Base-by-base conservation (phyloP, 2,797 vertebrate species). In the Microctenopoma steveboyesi region DNA sequence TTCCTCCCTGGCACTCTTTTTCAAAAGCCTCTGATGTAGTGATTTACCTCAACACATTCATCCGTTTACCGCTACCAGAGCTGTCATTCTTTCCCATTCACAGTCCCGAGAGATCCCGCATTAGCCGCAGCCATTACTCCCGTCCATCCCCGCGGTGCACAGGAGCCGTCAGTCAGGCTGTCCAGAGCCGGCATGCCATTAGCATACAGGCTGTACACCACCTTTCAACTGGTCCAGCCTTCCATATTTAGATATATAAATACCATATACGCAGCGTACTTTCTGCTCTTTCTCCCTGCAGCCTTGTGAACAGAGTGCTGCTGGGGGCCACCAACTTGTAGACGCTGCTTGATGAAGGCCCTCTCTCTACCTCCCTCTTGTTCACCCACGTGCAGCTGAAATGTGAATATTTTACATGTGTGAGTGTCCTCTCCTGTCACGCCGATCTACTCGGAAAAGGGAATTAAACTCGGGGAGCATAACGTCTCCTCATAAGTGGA, bases 381-480 rank as follows among this genome's bases (percentile, higher is more conserved):
- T 37, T 59, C 40, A 46, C 3, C 43, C 35, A 1, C 48, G 27
- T 39, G 40, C 72, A 25, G 54, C 51, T 40, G 11, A 30, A 67
- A 69, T 79, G 7, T 65, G 39, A 72, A 73, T 76, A 72, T 81
- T 48, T 42, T 49, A 70, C 76, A 65, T 49, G 71, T 78, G 73
- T 16, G 66, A 52, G 60, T 61, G 49, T 77, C 68, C 27, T 65
- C 37, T 64, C 70, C 42, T 68, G 87, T 78, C 84, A 71, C 46
- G n/a, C 54, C 12, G 7, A 61, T 79, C 53, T 72, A 62, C 62
- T 51, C 64, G 57, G 52, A 64, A 72, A 68, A 56, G 56, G 49
- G 73, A 84, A 89, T 87, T 85, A 87, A 87, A 88, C 52, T 66
- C 76, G 25, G 83, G 76, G 82, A 77, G 84, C 86, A 81, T 80